These are phyloP conservation scores for Capromys pilorides DNA, from an alignment of 2,797 vertebrate genomes.

Conservation along the genomic window DNA sequence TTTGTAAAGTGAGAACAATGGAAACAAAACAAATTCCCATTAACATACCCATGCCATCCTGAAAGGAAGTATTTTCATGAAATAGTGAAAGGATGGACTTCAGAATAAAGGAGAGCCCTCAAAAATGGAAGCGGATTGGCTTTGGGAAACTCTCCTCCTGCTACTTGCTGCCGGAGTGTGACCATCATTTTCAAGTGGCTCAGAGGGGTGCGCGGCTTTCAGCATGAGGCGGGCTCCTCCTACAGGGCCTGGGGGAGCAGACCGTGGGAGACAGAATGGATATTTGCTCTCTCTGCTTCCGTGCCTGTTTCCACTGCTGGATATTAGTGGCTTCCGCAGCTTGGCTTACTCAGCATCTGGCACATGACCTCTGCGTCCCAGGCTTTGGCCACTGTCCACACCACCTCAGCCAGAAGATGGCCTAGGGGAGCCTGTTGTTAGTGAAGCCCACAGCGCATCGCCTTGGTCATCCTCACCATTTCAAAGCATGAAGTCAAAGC, in stretches of 20 bases:
- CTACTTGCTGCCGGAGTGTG: background rate
- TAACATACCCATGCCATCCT: background rate
- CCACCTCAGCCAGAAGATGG: background rate
- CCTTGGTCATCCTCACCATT: background rate
- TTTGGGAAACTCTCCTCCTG: background rate
- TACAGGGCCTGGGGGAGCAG: background rate
- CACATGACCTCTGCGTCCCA: background rate
- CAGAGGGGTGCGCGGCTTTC: background rate
- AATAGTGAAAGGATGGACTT: slow-evolving; percentile 9
- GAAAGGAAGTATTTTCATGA: slow-evolving; percentile 50
- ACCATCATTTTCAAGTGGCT: background rate
- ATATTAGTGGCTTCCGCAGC: background rate
- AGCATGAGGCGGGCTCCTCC: background rate
- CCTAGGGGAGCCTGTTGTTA: background rate
- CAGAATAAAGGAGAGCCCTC: background rate
- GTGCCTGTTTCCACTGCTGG: background rate
- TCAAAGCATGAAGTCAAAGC: slow-evolving; percentile 36
- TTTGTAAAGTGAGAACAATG: slow-evolving; percentile 55
- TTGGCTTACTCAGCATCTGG: background rate
- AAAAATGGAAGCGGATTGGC: background rate
- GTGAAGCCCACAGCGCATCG: background rate
- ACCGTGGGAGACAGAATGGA: background rate
- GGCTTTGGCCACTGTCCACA: background rate
- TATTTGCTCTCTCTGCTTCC: background rate
- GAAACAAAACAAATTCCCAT: slow-evolving; percentile 57